Evolutionary conservation across 1,140 invertebrate species (phyloP).

Genomic region (Megalopta genalis): DNA sequence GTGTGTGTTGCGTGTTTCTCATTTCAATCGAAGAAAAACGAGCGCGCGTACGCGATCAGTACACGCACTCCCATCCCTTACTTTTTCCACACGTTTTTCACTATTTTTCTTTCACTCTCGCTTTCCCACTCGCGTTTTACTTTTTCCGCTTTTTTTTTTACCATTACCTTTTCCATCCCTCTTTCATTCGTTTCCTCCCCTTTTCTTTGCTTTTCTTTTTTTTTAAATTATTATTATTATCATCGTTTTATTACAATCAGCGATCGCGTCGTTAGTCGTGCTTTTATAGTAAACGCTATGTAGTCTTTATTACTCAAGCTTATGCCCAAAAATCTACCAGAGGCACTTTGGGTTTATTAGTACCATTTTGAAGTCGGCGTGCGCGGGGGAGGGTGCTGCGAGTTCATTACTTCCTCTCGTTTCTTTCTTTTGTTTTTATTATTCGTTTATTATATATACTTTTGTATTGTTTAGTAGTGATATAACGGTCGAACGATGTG

Average conservation of each 20-base stretch:
- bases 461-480: slow-evolving; percentile 35
- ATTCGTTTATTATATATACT: slow-evolving; percentile 25
- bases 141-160: background rate
- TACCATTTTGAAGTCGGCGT: slow-evolving; percentile 79
- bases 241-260: slow-evolving; percentile 55
- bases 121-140: slow-evolving; percentile 11
- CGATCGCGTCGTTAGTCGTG: slow-evolving; percentile 61
- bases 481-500: slow-evolving; percentile 54
- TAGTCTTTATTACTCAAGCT: slow-evolving; percentile 78
- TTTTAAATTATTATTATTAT: slow-evolving; percentile 47
- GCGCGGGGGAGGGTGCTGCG: slow-evolving; percentile 71
- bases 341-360: slow-evolving; percentile 81
- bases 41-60: slow-evolving; percentile 20
- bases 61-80: slow-evolving; percentile 40
- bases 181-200: slow-evolving; percentile 16
- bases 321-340: slow-evolving; percentile 81
- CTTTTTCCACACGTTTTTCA: slow-evolving; percentile 4
- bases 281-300: slow-evolving; percentile 68
- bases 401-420: slow-evolving; percentile 36
- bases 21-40: slow-evolving; percentile 26
- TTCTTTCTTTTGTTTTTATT: slow-evolving; percentile 45
- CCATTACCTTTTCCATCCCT: background rate
- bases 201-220: slow-evolving; percentile 8
- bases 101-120: slow-evolving; percentile 8
- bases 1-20: background rate